Evolutionary conservation across 2,797 vertebrate genomes (phyloP), one percentile per base, ranked within the genome.

Genomic region (Mormyrus hasselquistii): DNA sequence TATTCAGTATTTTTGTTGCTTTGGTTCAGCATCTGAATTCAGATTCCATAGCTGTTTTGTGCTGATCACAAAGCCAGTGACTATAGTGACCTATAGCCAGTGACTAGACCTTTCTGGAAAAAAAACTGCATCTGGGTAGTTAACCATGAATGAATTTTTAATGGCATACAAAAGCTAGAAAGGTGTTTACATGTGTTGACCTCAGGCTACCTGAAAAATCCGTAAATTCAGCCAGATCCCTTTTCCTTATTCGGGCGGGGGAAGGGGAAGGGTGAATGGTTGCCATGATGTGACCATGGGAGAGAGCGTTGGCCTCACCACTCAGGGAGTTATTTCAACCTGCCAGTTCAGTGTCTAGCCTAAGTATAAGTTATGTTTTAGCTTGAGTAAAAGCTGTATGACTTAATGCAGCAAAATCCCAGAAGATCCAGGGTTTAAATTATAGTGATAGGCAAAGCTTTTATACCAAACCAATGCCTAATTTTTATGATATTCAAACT

Each of bases 131-230:
- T 47, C 49, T 85, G 90, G 92, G 89, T 94, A 95, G 94, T 95
- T 94, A 94, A 92, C 91, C 92, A 92, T 92, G 91, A 93, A 91
- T 16, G 90, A 86, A 90, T 47, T 55, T 89, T 91, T 90, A 93
- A 92, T 92, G 92, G 92, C 91, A 91, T 90, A 91, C 90, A 69
- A 92, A 93, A 89, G 91, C 89, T 92, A 91, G 94, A 93, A 93
- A 94, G 93, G 94, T 93, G 94, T 92, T 93, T 91, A 94, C 91
- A 91, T 92, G 91, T 88, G 88, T 79, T 55, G 91, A 92, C 89
- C 86, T 92, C 91, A 93, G 93, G 91, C 90, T 92, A 91, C 65
- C 76, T 94, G 29, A 92, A 49, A 22, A 44, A 88, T 25, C 59
- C 12, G 34, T 41, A 22, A 69, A 38, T 86, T 84, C 34, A 86